Base-by-base conservation (phyloP, 2,888 invertebrate species). In the Lasioglossum morio region DNA sequence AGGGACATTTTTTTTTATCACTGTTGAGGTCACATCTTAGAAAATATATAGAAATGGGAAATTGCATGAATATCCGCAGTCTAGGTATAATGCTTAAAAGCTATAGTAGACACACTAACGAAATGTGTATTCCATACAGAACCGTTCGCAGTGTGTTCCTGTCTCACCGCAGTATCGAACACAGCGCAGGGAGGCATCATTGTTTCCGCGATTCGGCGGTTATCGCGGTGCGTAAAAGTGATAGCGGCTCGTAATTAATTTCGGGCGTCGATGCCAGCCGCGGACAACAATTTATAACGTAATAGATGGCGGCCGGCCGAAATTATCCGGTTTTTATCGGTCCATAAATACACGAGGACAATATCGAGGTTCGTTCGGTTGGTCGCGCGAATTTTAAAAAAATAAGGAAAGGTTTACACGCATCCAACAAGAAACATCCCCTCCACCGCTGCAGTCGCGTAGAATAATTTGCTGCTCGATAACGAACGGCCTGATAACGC, bases 321-420 rank as follows among this genome's bases (percentile, higher is more conserved):
- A 84, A 85, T 84, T 84, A 85, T 85, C 85, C 76, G 77, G 57
- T 84, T 85, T 86, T 86, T 86, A 81, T 81, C 85, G 81, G 73
- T 43, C 81, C 84, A 78, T 86, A 86, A 85, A 85, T 86, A 85
- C 80, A 84, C 80, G 40, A 1, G 53, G 78, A 76, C 57, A 63
- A 63, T 83, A 79, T 76, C 79, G 53, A 53, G 40, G 43, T 46
- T 19, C 40, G 46, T 57, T 57, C 46, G 75, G 37, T 23, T 12
- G 37, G 69, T 30, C 16, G 34, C 34, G 34, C 76, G 60, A 16
- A 66, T 19, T 66, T 79, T 60, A 57, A 83, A 79, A 57, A 83
- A 79, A 73, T 46, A 75, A 83, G 70, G 77, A 81, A 10, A 14
- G 30, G 12, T 27, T 43, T 77, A 60, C 57, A 48, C 46, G 23